Percentiles rank a stretch among this genome's conserved stretches.
Conservation (phyloP, 2,797 vertebrate genomes). For the Cyprinodon diabolis region DNA sequence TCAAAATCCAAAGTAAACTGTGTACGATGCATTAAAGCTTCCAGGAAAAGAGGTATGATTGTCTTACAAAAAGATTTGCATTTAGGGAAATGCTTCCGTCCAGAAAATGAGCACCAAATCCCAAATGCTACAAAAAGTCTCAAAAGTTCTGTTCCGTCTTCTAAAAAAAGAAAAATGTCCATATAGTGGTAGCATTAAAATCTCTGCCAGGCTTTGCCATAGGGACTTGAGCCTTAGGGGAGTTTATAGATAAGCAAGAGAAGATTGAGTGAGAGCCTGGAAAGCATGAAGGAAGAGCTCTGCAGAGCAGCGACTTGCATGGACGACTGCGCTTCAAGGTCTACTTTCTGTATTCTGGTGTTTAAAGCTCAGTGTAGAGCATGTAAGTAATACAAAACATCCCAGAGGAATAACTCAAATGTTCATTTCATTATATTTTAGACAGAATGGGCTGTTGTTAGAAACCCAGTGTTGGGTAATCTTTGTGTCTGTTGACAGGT, state of each 20-base stretch:
- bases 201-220: neutral
- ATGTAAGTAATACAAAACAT: neutral
- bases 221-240: conserved; percentile 1
- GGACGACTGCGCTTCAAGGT: conserved; percentile 4
- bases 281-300: conserved; percentile 24
- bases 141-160: neutral
- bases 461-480: neutral
- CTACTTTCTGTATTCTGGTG: neutral
- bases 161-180: neutral
- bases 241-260: conserved; percentile 20
- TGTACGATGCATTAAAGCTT: neutral
- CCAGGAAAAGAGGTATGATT: neutral
- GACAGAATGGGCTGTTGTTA: neutral
- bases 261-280: neutral
- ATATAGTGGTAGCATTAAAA: conserved; percentile 6
- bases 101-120: neutral
- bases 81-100: neutral
- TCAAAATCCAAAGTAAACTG: neutral
- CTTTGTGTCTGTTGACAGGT: conserved; percentile 9
- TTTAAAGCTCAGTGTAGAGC: conserved; percentile 2
- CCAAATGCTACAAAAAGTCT: neutral
- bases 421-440: conserved; percentile 1
- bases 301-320: neutral
- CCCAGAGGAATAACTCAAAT: conserved; percentile 6
- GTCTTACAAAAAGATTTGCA: neutral